Evolutionary conservation across 2,113 vertebrate genomes (phyloP).

Genomic region (Poeciliopsis occidentalis): DNA sequence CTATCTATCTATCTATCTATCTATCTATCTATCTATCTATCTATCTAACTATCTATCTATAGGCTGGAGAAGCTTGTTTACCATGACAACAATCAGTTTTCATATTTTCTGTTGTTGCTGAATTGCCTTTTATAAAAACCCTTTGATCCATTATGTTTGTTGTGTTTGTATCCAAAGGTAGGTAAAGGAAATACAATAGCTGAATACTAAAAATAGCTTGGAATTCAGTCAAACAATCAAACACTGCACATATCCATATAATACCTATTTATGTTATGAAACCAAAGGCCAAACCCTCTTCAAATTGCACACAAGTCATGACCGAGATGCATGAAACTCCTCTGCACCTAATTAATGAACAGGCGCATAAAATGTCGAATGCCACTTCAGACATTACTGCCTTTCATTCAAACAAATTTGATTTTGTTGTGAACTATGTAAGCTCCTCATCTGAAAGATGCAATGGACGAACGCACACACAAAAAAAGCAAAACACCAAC

Average conservation of each 20-base stretch:
- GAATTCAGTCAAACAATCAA: not conserved
- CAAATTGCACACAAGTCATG: not conserved
- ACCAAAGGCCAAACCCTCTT: not conserved
- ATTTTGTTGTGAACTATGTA: slow-evolving; percentile 29
- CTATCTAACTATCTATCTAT: too few species aligned
- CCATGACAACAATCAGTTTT: not conserved
- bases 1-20: slow-evolving; percentile 31
- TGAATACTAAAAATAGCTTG: not conserved
- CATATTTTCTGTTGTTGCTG: not conserved
- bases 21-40: slow-evolving; percentile 16
- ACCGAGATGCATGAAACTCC: not conserved
- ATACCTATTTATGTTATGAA: not conserved
- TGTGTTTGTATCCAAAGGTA: not conserved
- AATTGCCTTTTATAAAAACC: not conserved
- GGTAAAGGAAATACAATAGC: not conserved
- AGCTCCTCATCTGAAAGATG: slow-evolving; percentile 25
- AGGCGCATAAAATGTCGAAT: slow-evolving; percentile 30
- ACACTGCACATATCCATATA: not conserved
- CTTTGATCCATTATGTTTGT: not conserved
- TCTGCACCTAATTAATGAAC: slow-evolving; percentile 6
- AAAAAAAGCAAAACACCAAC: not conserved
- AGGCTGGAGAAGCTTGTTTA: not conserved
- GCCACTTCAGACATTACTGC: slow-evolving; percentile 26
- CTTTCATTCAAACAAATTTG: slow-evolving; percentile 29
- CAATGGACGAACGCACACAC: slow-evolving; percentile 9